Base-by-base conservation (phyloP, 1,140 invertebrate species). In the Hetaerina americana region DNA sequence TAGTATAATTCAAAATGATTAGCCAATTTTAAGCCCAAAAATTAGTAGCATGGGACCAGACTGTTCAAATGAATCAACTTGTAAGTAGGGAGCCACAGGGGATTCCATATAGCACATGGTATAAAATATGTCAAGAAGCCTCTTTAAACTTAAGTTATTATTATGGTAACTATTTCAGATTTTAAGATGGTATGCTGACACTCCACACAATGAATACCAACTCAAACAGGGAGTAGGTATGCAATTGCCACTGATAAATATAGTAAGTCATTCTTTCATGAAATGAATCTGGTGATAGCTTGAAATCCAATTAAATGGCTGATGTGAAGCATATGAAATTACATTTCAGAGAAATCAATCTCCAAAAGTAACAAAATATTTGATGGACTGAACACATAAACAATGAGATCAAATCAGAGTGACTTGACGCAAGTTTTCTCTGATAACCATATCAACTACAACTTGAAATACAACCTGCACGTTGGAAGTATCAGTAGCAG, bases 401-500 rank as follows among this genome's bases (percentile, higher is more conserved):
- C 2, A 68, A 68, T 28, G 27, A 28, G 67, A 26, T 81, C 77
- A 84, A 15, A 84, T 76, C 71, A 85, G 76, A 8, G 83, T 83
- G 66, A 84, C 82, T 70, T 86, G 86, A 18, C 80, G 78, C 76
- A 87, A 76, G 79, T 87, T 87, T 72, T 82, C 80, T 26, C 82
- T 82, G 66, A 88, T 84, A 68, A 88, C 85, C 81, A 86, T 87
- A 75, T 85, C 84, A 80, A 87, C 87, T 24, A 88, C 84, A 70
- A 85, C 82, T 73, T 87, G 83, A 76, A 88, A 87, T 0, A 88
- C 86, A 29, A 81, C 82, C 76, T 84, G 84, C 10, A 88, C 84
- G 77, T 88, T 88, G 66, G 85, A 82, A 6, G 86, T 88, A 75
- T 88, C 86, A 0, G 87, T 88, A n/a, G 87, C 87, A 8, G 85